Evolutionary conservation across 1,140 invertebrate species (phyloP), one percentile per base, ranked within the genome.

Genomic region (Bombus waltoni): DNA sequence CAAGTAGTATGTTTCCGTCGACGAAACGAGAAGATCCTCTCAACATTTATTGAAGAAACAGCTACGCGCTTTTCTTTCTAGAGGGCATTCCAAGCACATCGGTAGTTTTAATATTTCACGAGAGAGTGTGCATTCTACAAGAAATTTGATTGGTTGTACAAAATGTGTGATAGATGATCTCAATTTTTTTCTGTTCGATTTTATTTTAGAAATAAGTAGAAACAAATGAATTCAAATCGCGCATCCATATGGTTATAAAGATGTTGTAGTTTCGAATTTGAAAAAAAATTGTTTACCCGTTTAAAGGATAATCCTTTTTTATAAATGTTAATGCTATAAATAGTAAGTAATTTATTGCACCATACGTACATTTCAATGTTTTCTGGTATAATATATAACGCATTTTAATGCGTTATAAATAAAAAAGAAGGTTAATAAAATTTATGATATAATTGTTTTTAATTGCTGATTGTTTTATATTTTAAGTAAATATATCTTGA

Each of bases 1-100:
- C n/a, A 53, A 59, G 53, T 65, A 72, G 47, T 62, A 62, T 6
- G 32, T 53, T 82, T 38, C 81, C 72, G 53, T 75, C n/a, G 71
- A 40, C 59, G 73, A 75, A 65, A 82, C 15, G 42, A 74, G 53
- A 28, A n/a, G 57, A 66, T 32, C 59, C 25, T 32, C 35, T 82
- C 53, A 81, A 59, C 62, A 62, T 62, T 44, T 62, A 62, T 25
- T 28, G 3, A 65, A 44, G 53, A 42, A 44, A 44, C 28, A 62
- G n/a, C 22, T 73, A 44, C 70, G 10, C 10, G 25, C 5, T 62
- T 40, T 59, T 71, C 18, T 42, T 44, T 9, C 11, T 44, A 73
- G 80, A 74, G 70, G 70, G 70, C 80, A 70, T 28, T 73, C 3
- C 15, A 25, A 35, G 28, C 65, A 9, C 1, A 8, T n/a, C 22